Conservation (phyloP, 2,888 invertebrate genomes). For the Zootermopsis nevadensis region DNA sequence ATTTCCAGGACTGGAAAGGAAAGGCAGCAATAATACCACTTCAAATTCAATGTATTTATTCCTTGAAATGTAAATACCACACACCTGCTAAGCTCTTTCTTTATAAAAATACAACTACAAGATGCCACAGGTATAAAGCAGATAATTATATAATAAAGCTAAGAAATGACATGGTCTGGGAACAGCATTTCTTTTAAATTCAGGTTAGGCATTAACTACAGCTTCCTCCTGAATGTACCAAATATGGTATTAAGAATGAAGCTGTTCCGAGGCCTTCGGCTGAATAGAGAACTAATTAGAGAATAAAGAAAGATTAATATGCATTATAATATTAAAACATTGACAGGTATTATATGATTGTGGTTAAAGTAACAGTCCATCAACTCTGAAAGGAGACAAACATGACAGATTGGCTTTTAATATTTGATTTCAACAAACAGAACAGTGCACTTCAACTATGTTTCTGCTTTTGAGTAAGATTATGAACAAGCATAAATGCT, state of each 20-base stretch:
- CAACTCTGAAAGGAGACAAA: slow-evolving; percentile 24
- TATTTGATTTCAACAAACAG: background rate
- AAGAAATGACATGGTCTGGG: slow-evolving; percentile 21
- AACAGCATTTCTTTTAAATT: background rate
- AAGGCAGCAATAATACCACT: background rate
- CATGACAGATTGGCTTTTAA: slow-evolving; percentile 29
- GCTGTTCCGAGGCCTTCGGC: background rate
- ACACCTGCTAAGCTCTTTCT: slow-evolving; percentile 58
- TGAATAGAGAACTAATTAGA: background rate
- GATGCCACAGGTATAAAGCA: slow-evolving; percentile 45
- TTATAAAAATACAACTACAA: slow-evolving; percentile 61
- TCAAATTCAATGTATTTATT: slow-evolving; percentile 49
- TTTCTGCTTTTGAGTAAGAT: background rate
- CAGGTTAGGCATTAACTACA: background rate
- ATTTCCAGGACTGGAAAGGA: too few species aligned
- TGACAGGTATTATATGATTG: slow-evolving; percentile 16
- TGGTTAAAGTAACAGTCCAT: slow-evolving; percentile 24
- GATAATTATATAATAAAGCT: slow-evolving; percentile 26
- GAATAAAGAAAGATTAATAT: slow-evolving; percentile 27
- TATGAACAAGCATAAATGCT: slow-evolving; percentile 36
- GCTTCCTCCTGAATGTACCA: slow-evolving; percentile 4
- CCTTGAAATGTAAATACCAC: slow-evolving; percentile 49
- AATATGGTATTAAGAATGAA: slow-evolving; percentile 13
- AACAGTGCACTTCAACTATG: background rate
- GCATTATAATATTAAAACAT: slow-evolving; percentile 14